Base-by-base conservation (phyloP, 1,140 invertebrate species). In the Akabosia matsudoensis region DNA sequence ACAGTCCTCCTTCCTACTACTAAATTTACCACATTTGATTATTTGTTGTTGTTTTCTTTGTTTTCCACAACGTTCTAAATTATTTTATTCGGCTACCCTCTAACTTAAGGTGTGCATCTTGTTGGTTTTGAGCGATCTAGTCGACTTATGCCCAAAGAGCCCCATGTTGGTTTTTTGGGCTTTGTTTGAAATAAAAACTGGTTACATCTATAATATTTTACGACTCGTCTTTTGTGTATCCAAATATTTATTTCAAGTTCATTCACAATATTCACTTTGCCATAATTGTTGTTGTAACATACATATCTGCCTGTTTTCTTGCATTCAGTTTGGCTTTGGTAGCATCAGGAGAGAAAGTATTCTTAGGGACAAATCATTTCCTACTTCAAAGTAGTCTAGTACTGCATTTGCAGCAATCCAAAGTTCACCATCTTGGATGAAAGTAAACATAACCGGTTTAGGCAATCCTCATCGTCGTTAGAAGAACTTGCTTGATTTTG, bases 121-220 rank as follows among this genome's bases (percentile, higher is more conserved):
- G 54, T 70, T 26, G 52, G 33, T 77, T 45, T 74, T 64, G 37
- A 67, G 61, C 61, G 61, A 67, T 67, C 61, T 67, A 67, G 61
- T 67, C 61, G 61, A 67, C 61, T 31, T 67, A 7, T 31, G 22
- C 61, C 61, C 61, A 30, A 16, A 10, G 24, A 30, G 4, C 4
- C 31, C 61, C 18, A 10, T 67, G 61, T 4, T 24, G 31, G 28
- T 67, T 30, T 3, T 10, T 28, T 30, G 61, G 61, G 61, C 24
- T 7, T 67, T 67, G 61, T 67, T 28, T 67, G 10, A 67, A 67
- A 28, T 30, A 61, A 30, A 67, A 67, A 67, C 61, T 67, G 28
- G 61, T 67, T 67, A 30, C 24, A 67, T 67, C 28, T 31, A 67
- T 30, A 10, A 56, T 56, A 13, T 56, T 56, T 45, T 45, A 45